phyloP scores from a whole-genome alignment of 2,888 invertebrate species.

The Philaethria dido region DNA sequence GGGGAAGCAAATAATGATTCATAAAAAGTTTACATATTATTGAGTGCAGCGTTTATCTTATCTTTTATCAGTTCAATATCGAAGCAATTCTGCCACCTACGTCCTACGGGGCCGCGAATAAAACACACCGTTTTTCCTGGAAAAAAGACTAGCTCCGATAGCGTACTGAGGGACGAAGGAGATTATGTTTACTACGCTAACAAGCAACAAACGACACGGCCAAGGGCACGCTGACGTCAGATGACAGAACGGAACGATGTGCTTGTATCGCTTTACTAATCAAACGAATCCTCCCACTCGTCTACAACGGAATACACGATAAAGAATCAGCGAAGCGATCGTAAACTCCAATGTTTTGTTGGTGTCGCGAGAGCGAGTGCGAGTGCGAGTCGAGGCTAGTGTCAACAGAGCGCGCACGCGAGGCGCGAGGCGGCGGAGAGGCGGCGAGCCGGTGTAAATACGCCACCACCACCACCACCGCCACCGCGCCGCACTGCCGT shows the following conservation, averaged over 20 bases:
- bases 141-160: conserved; percentile 41
- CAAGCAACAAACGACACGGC: conserved; percentile 66
- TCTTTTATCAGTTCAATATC: conserved; percentile 78
- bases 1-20: conserved; percentile 26
- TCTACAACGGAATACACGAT: conserved; percentile 23
- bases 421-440: conserved; percentile 16
- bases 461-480: conserved; percentile 54
- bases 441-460: conserved; percentile 50
- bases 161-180: conserved; percentile 46
- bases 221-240: conserved; percentile 75
- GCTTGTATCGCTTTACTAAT: conserved; percentile 37
- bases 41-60: conserved; percentile 73
- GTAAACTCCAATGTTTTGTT: conserved; percentile 60
- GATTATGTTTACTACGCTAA: conserved; percentile 57
- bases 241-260: conserved; percentile 48
- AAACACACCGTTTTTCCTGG: conserved; percentile 28
- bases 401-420: conserved; percentile 51
- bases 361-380: no score
- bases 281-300: conserved; percentile 35
- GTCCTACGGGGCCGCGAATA: conserved; percentile 47
- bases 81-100: conserved; percentile 62
- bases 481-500: conserved; percentile 52
- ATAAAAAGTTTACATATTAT: conserved; percentile 52
- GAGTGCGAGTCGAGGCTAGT: conserved; percentile 48
- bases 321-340: conserved; percentile 30